These are phyloP conservation scores for Donacobius atricapilla DNA, from an alignment of 2,113 vertebrate genomes.

Conservation along the genomic window DNA sequence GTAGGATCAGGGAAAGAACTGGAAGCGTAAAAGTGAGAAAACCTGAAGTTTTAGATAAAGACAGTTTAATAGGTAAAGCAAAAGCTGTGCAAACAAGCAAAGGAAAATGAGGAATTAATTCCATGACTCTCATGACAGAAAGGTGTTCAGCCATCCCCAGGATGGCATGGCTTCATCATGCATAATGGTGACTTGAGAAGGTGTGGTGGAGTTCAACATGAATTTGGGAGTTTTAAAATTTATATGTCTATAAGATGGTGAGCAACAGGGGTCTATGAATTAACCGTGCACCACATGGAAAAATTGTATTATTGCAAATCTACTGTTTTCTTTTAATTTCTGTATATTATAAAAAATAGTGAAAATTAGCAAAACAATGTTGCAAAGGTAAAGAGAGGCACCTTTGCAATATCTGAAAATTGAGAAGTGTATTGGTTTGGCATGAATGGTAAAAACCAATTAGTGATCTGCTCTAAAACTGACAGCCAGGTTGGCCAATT, in stretches of 20 bases:
- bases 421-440: too few relatives aligned
- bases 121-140: neutral
- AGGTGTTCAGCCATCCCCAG: neutral
- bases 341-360: neutral
- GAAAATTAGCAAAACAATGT: neutral
- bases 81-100: neutral
- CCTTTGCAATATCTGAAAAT: rapidly evolving
- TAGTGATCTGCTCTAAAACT: too few relatives aligned
- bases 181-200: neutral
- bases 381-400: neutral
- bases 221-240: neutral
- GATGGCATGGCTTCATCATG: neutral
- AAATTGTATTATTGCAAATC: neutral
- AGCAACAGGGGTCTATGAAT: neutral
- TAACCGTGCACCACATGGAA: neutral
- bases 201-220: neutral
- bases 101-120: neutral
- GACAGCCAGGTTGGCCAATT: too few relatives aligned
- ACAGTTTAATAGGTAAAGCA: neutral
- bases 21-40: neutral
- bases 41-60: neutral
- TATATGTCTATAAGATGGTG: neutral
- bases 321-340: neutral
- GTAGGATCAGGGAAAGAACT: neutral
- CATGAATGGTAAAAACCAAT: too few relatives aligned